phyloP scores from a whole-genome alignment of 2,113 vertebrate genomes.

The Rynchops niger region DNA sequence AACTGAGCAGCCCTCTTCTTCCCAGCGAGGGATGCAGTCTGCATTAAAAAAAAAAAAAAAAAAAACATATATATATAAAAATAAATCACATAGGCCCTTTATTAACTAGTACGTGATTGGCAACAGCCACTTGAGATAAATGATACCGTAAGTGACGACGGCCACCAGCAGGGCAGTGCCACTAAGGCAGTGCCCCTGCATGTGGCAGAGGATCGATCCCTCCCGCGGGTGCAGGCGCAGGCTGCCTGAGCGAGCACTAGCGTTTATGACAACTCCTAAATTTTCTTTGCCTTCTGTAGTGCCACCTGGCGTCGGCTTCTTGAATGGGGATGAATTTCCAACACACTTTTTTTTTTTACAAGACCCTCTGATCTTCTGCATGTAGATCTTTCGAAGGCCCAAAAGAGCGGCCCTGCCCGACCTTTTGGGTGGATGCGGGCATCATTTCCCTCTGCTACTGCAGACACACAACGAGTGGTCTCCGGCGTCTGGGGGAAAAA shows the following conservation, averaged over 20 bases:
- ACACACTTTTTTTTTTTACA: rapidly evolving
- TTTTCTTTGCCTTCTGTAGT: background rate
- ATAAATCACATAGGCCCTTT: background rate
- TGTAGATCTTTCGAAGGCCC: background rate
- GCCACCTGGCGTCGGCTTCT: conserved; percentile 36
- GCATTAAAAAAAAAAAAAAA: background rate
- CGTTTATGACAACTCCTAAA: rapidly evolving
- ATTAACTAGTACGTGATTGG: rapidly evolving
- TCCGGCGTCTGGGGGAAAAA: background rate
- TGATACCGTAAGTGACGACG: rapidly evolving
- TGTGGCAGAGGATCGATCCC: background rate
- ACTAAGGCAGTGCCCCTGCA: rapidly evolving
- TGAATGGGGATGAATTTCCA: background rate
- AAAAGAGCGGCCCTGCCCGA: background rate
- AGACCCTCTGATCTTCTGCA: rapidly evolving
- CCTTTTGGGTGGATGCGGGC: background rate
- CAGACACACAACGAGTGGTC: background rate
- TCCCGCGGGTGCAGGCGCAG: rapidly evolving
- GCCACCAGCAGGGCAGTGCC: background rate
- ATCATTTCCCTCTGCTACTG: background rate
- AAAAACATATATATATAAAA: too few species aligned
- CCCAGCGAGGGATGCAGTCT: background rate
- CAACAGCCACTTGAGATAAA: background rate
- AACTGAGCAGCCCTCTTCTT: background rate
- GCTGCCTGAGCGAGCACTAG: background rate